Percentiles rank a stretch among this genome's conserved stretches.
These are phyloP conservation scores for Macrobrachium rosenbergii DNA, from an alignment of 1,140 invertebrate species.

Conservation along the genomic window DNA sequence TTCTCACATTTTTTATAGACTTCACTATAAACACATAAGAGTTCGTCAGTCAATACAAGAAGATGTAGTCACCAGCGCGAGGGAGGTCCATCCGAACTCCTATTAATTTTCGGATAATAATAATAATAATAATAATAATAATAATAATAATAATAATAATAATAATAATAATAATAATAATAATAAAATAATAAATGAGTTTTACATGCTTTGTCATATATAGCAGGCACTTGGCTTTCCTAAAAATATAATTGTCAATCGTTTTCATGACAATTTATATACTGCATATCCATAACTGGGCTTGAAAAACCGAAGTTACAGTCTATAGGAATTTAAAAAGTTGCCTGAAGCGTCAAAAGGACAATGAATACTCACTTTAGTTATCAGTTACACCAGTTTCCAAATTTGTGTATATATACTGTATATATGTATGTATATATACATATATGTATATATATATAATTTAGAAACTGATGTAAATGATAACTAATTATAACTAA, in stretches of 20 bases:
- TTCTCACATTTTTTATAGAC: neutral
- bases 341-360: no score
- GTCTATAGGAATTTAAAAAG: no score
- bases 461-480: neutral
- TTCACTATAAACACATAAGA: neutral
- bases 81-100: no score
- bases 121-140: neutral
- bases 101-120: no score
- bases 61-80: no score
- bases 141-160: constrained; percentile 10
- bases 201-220: neutral
- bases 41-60: neutral
- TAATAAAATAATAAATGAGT: neutral
- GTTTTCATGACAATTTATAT: no score
- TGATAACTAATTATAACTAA: constrained; percentile 24
- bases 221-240: no score
- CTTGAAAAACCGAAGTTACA: no score
- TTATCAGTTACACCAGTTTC: no score
- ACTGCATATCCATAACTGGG: no score
- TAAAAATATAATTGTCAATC: no score
- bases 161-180: constrained; percentile 7
- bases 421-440: constrained; percentile 31
- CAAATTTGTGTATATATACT: constrained; percentile 15
- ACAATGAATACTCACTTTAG: no score
- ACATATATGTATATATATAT: constrained; percentile 37